Conservation (phyloP, 2,888 invertebrate genomes). For the Stenodema calcarata region DNA sequence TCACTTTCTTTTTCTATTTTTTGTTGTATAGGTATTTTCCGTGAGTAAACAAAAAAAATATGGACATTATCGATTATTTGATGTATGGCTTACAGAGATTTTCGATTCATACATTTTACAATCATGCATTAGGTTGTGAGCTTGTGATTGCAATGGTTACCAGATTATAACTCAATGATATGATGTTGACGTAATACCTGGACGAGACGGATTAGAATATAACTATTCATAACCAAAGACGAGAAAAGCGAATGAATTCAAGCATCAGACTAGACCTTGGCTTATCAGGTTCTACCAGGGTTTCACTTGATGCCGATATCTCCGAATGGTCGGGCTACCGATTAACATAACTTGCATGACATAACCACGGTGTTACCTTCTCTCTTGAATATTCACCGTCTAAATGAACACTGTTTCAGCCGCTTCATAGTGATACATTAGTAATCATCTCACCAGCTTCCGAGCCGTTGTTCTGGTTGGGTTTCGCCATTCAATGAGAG, state of each 20-base stretch:
- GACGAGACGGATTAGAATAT: too few relatives aligned
- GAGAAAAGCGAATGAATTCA: not conserved
- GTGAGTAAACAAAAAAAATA: too few relatives aligned
- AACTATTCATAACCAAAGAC: too few relatives aligned
- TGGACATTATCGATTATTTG: too few relatives aligned
- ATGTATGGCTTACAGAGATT: too few relatives aligned
- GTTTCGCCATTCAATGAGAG: not conserved
- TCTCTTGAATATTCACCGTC: slow-evolving; percentile 6
- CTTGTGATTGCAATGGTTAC: too few relatives aligned
- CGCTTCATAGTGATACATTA: not conserved
- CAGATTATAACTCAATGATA: too few relatives aligned
- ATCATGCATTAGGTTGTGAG: too few relatives aligned
- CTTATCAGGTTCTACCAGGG: not conserved
- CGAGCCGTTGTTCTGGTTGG: not conserved
- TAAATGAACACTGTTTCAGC: slow-evolving; percentile 5
- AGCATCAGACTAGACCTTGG: not conserved
- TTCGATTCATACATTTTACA: too few relatives aligned
- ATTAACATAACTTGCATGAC: slow-evolving; percentile 19
- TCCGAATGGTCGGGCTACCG: not conserved
- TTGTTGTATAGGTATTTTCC: too few relatives aligned
- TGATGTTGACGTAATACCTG: too few relatives aligned
- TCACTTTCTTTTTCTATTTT: too few relatives aligned
- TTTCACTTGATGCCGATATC: not conserved
- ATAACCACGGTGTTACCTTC: not conserved
- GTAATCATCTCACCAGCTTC: not conserved